Conservation (phyloP, 2,888 invertebrate genomes). For the Drosophila macrospina region DNA sequence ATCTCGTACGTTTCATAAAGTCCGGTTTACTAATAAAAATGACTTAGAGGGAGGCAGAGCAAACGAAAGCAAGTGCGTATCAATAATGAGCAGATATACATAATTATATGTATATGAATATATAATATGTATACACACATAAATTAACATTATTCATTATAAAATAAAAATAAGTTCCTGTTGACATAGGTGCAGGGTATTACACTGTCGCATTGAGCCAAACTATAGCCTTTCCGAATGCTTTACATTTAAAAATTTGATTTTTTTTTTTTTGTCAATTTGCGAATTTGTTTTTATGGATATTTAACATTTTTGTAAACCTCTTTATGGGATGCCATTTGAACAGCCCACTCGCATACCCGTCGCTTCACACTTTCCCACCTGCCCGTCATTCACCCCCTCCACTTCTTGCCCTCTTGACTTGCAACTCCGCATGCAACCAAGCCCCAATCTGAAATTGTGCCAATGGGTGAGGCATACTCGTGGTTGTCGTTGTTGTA, state of each 20-base stretch:
- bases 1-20: no score
- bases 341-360: slow-evolving; percentile 12
- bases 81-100: no score
- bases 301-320: slow-evolving; percentile 69
- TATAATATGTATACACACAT: no score
- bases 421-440: slow-evolving; percentile 13
- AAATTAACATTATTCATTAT: no score
- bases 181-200: no score
- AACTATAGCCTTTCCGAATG: no score
- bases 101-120: no score
- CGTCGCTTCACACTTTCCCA: slow-evolving; percentile 7
- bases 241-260: not conserved
- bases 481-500: slow-evolving; percentile 23
- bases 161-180: no score
- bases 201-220: no score
- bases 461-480: slow-evolving; percentile 65
- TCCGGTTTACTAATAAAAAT: no score
- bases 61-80: no score
- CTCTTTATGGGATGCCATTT: slow-evolving; percentile 69
- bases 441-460: slow-evolving; percentile 55
- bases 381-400: not conserved
- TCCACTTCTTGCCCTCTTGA: not conserved
- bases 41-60: no score
- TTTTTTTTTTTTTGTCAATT: slow-evolving; percentile 21
- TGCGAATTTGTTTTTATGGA: slow-evolving; percentile 62